Evolutionary conservation across 2,888 invertebrate genomes (phyloP).

Genomic region (Agrochola lota): DNA sequence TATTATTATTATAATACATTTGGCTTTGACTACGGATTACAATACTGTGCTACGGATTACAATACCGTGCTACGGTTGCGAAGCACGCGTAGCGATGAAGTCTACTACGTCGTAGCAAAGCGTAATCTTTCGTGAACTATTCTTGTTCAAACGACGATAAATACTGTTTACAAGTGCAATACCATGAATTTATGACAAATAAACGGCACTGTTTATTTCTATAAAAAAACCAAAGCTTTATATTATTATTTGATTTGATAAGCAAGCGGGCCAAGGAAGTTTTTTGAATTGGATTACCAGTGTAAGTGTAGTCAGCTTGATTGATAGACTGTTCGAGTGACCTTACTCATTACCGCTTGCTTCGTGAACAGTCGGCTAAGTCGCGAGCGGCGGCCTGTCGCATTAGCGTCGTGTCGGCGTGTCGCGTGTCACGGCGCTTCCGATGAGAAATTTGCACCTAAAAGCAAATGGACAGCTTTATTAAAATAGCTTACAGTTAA

Average conservation of each 20-base stretch:
- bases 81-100: no score
- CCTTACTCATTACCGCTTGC: background rate
- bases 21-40: background rate
- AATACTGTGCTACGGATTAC: background rate
- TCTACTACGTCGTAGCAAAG: no score
- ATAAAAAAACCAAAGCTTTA: background rate
- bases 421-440: slow-evolving; percentile 9
- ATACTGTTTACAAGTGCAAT: background rate
- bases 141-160: background rate
- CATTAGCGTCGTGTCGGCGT: slow-evolving; percentile 23
- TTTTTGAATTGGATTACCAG: background rate
- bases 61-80: no score
- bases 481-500: slow-evolving; percentile 28
- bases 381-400: slow-evolving; percentile 22
- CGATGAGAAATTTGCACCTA: slow-evolving; percentile 36
- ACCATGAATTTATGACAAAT: background rate
- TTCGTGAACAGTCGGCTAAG: slow-evolving; percentile 9
- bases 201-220: background rate
- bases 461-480: slow-evolving; percentile 47
- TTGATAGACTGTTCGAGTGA: slow-evolving; percentile 3
- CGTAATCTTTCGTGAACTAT: no score
- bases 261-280: no score
- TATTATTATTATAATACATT: no score
- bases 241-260: background rate
- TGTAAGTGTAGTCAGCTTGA: background rate